phyloP scores from a whole-genome alignment of 2,888 invertebrate genomes.

The Deilephila elpenor region DNA sequence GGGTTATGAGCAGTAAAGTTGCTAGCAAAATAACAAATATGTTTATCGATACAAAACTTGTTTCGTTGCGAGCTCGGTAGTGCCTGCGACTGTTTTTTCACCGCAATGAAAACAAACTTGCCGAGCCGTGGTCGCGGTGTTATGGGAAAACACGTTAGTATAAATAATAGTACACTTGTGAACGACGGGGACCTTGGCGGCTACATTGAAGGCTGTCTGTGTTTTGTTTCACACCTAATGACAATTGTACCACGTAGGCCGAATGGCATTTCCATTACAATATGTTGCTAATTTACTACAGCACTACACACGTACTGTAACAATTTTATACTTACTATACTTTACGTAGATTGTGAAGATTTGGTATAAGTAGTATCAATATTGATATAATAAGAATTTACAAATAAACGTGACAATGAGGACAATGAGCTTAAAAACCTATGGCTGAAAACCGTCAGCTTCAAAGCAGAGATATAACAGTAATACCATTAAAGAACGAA shows the following conservation, averaged over 20 bases:
- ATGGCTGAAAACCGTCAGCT: no score
- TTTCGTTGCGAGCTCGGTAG: not conserved
- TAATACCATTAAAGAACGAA: no score
- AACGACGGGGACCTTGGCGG: not conserved
- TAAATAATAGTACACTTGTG: slow-evolving; percentile 4
- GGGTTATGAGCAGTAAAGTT: not conserved
- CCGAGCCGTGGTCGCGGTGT: not conserved
- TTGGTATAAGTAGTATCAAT: no score
- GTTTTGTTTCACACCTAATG: slow-evolving; percentile 13
- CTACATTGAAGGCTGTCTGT: slow-evolving; percentile 11
- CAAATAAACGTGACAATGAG: no score
- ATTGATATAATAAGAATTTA: no score
- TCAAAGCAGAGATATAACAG: no score
- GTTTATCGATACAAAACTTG: slow-evolving; percentile 3
- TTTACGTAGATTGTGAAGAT: no score
- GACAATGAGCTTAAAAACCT: no score
- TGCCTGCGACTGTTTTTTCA: not conserved
- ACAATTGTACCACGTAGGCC: not conserved
- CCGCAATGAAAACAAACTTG: slow-evolving; percentile 2
- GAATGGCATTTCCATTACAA: no score
- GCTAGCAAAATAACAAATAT: slow-evolving; percentile 6
- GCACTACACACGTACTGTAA: no score
- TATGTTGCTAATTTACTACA: no score
- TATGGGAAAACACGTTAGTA: slow-evolving; percentile 1
- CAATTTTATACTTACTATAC: no score